These are phyloP conservation scores for Syndactyla subalaris DNA, from an alignment of 2,797 vertebrate genomes.

Conservation along the genomic window DNA sequence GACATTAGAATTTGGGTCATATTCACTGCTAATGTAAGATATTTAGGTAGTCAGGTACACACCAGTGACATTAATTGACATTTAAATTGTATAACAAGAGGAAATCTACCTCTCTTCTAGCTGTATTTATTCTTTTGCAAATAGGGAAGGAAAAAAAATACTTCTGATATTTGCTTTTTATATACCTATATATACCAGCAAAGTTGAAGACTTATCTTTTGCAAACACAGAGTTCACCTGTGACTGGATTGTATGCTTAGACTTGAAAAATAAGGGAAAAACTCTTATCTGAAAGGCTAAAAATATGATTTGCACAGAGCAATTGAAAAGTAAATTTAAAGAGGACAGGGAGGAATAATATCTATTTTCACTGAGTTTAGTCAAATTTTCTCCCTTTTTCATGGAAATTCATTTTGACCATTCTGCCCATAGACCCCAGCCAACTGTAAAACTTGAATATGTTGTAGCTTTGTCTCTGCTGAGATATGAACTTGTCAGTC, in stretches of 20 bases:
- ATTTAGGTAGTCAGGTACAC: not conserved
- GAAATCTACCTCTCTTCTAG: not conserved
- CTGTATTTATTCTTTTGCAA: not conserved
- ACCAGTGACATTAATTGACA: not conserved
- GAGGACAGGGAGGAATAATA: not conserved
- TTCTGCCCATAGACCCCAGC: not conserved
- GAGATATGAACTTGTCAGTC: not conserved
- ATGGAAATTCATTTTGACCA: not conserved
- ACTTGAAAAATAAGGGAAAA: not conserved
- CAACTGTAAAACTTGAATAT: not conserved
- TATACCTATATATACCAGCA: not conserved
- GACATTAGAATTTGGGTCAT: not conserved
- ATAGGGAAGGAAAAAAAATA: not conserved
- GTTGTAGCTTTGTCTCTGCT: not conserved
- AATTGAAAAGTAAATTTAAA: not conserved
- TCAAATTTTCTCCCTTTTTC: not conserved
- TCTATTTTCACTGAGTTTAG: not conserved
- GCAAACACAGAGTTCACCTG: not conserved
- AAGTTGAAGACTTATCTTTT: not conserved
- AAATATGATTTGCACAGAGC: not conserved
- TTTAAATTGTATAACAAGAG: not conserved
- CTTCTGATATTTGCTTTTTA: not conserved
- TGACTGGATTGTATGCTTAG: not conserved
- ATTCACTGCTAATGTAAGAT: not conserved
- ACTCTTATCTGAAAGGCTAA: not conserved